phyloP scores from a whole-genome alignment of 2,888 invertebrate genomes.

The Helicoverpa assulta region DNA sequence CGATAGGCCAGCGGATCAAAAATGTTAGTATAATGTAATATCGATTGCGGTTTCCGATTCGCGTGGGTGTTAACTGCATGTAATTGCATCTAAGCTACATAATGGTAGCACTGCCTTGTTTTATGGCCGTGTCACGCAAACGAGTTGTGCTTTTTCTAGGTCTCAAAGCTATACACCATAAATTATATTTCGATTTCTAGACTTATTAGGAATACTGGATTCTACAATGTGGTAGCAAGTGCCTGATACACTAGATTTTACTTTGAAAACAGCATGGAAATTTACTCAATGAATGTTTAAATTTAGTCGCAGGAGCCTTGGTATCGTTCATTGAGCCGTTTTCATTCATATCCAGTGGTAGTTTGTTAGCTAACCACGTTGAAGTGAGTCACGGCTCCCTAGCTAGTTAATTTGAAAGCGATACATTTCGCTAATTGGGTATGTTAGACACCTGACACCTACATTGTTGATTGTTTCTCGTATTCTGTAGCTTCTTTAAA shows the following conservation, averaged over 20 bases:
- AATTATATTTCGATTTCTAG: background rate
- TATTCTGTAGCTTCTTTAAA: constrained; percentile 14
- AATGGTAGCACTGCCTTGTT: constrained; percentile 1
- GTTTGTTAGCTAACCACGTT: constrained; percentile 39
- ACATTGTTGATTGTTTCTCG: constrained; percentile 25
- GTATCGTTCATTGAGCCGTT: constrained; percentile 42
- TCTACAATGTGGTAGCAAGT: background rate
- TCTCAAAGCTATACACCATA: background rate
- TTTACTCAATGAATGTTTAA: constrained; percentile 10
- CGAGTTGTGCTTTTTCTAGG: constrained; percentile 4
- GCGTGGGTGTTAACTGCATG: constrained; percentile 12
- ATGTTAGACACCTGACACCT: constrained; percentile 15
- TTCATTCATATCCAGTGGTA: constrained; percentile 27
- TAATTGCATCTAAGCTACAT: constrained; percentile 21
- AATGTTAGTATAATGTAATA: constrained; percentile 2
- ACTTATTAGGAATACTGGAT: background rate
- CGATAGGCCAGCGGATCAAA: background rate
- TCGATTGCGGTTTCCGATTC: background rate
- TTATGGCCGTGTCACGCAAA: constrained; percentile 1
- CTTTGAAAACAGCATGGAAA: constrained; percentile 22
- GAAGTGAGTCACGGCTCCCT: constrained; percentile 40
- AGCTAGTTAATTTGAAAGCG: constrained; percentile 38
- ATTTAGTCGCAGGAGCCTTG: background rate
- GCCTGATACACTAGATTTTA: background rate
- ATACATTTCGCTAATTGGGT: constrained; percentile 50